Percentiles rank a stretch among this genome's conserved stretches.
phyloP scores from a whole-genome alignment of 2,888 invertebrate genomes.

The Heteropelma amictum region DNA sequence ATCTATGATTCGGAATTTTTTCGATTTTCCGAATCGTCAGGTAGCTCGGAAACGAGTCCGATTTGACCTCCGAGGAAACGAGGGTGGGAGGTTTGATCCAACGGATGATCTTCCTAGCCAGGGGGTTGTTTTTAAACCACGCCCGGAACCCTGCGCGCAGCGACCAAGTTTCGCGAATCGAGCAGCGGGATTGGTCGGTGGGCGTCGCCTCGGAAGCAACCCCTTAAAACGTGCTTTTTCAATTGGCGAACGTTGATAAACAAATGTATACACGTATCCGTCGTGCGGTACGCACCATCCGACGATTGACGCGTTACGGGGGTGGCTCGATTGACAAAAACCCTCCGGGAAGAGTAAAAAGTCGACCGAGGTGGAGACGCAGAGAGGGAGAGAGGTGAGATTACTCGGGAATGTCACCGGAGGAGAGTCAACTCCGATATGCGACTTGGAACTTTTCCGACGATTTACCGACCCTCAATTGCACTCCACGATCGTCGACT shows the following conservation, averaged over 20 bases:
- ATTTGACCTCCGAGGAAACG: constrained; percentile 30
- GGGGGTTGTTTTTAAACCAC: constrained; percentile 57
- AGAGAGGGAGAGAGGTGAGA: constrained; percentile 27
- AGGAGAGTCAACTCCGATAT: constrained; percentile 57
- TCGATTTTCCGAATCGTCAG: constrained; percentile 54
- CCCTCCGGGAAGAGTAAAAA: constrained; percentile 36
- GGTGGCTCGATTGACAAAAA: constrained; percentile 47
- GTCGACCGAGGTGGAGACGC: constrained; percentile 14
- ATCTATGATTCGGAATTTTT: constrained; percentile 70
- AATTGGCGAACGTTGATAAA: constrained; percentile 62
- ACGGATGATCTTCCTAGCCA: constrained; percentile 55
- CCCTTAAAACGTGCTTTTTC: constrained; percentile 59
- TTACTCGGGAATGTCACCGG: constrained; percentile 48
- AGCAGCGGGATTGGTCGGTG: constrained; percentile 59
- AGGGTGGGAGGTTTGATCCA: constrained; percentile 45
- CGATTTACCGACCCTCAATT: constrained; percentile 19
- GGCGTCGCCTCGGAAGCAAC: constrained; percentile 59
- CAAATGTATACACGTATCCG: not conserved
- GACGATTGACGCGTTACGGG: constrained; percentile 44
- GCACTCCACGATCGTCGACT: not conserved
- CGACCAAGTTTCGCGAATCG: constrained; percentile 43
- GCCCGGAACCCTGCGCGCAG: constrained; percentile 54
- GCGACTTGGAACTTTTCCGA: constrained; percentile 6
- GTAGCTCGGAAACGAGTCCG: constrained; percentile 43
- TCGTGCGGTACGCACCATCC: constrained; percentile 32